Conservation (phyloP, 1,140 invertebrate genomes). For the Leptinotarsa lineolata region DNA sequence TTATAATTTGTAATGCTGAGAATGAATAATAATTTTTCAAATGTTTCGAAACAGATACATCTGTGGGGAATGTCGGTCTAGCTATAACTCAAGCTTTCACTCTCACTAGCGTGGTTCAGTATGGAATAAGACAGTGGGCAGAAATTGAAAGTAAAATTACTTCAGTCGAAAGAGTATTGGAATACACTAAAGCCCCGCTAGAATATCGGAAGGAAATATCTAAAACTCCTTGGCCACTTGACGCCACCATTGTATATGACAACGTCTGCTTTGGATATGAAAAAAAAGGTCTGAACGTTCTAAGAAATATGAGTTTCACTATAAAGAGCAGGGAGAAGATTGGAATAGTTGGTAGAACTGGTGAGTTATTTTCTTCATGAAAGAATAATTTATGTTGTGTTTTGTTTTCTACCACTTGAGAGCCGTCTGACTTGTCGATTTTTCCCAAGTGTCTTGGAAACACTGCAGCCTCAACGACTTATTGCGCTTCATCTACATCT, state of each 20-base stretch:
- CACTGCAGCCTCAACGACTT: too few relatives aligned
- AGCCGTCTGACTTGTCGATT: too few relatives aligned
- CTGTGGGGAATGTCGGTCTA: conserved; percentile 63
- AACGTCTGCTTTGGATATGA: conserved; percentile 70
- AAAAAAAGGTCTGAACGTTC: conserved; percentile 57
- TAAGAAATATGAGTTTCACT: conserved; percentile 67
- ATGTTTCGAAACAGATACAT: conserved; percentile 47
- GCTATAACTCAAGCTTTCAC: conserved; percentile 60
- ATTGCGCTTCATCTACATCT: too few relatives aligned
- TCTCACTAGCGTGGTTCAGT: conserved; percentile 58
- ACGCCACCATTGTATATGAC: conserved; percentile 54
- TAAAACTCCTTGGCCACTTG: conserved; percentile 26
- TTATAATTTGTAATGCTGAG: too few relatives aligned
- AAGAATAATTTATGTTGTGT: neutral
- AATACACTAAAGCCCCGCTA: conserved; percentile 64
- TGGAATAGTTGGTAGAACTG: conserved; percentile 83
- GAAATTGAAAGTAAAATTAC: conserved; percentile 78
- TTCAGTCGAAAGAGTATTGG: conserved; percentile 74
- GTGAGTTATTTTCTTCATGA: conserved; percentile 58
- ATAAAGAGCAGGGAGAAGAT: conserved; percentile 67
- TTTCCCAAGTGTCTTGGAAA: too few relatives aligned
- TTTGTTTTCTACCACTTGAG: too few relatives aligned
- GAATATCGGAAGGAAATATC: conserved; percentile 49
- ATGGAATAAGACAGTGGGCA: conserved; percentile 65
- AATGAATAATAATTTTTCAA: neutral